A percentile compares a stretch with the other conserved stretches of the same genome.
Evolutionary conservation across 2,113 vertebrate species (phyloP).

Genomic region (Tricholaema leucomelas): DNA sequence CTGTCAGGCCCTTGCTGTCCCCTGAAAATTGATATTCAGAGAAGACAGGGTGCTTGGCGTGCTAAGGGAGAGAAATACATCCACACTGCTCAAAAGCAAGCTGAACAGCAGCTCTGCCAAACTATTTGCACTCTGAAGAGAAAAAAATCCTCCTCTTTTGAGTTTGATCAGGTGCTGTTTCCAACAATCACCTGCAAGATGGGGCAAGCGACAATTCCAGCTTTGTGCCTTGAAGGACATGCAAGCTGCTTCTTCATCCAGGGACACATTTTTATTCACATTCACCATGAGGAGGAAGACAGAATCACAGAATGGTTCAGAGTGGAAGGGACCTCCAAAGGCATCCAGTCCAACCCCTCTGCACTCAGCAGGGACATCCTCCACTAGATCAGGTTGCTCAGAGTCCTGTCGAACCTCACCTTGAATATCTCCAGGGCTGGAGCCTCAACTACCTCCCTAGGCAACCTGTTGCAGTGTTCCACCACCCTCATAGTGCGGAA

Average conservation of each 20-base stretch:
- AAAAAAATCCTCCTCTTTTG: background rate
- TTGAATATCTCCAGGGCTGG: too few species aligned
- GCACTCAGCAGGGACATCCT: too few species aligned
- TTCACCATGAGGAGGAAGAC: background rate
- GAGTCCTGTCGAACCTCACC: too few species aligned
- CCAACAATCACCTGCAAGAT: background rate
- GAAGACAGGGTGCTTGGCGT: rapidly evolving
- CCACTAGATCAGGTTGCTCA: too few species aligned
- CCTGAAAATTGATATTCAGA: background rate
- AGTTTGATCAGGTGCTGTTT: background rate
- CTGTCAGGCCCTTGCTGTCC: background rate
- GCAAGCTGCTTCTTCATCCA: background rate
- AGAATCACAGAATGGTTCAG: too few species aligned
- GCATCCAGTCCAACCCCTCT: too few species aligned
- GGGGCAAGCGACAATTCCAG: background rate
- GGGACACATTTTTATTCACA: background rate
- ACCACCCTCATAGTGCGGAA: too few species aligned
- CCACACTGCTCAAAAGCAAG: rapidly evolving
- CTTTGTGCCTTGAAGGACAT: background rate
- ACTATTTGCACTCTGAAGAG: rapidly evolving
- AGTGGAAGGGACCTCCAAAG: too few species aligned
- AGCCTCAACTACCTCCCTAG: too few species aligned
- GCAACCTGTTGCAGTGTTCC: too few species aligned
- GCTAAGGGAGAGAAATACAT: background rate
- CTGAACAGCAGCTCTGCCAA: background rate